Conservation (phyloP, 2,113 vertebrate species). For the Nibea albiflora region DNA sequence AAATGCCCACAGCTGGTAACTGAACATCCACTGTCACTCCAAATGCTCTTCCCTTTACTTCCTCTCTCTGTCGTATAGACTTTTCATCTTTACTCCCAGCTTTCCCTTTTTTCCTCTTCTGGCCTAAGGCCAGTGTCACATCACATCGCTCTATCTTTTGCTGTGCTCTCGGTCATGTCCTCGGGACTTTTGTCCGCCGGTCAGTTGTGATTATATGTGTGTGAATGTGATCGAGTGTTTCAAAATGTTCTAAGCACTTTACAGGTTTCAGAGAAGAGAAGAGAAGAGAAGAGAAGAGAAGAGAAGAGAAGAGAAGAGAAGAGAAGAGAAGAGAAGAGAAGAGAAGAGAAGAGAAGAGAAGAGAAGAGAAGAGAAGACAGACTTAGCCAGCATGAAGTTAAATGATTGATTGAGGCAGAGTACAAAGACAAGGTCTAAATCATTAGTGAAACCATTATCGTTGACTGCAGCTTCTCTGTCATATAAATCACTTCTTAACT, state of each 20-base stretch:
- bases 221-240: not conserved
- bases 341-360: not conserved
- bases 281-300: no score
- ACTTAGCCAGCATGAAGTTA: conserved; percentile 36
- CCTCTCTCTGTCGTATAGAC: conserved; percentile 40
- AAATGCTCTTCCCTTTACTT: conserved; percentile 26
- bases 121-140: conserved; percentile 69
- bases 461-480: conserved; percentile 65
- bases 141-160: conserved; percentile 53
- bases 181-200: conserved; percentile 2
- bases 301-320: not conserved
- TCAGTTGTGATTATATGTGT: conserved; percentile 28
- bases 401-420: conserved; percentile 71
- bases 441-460: conserved; percentile 73
- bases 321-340: not conserved
- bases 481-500: conserved; percentile 75
- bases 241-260: no score
- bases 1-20: conserved; percentile 73
- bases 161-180: not conserved
- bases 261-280: no score
- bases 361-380: conserved; percentile 2
- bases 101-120: conserved; percentile 22
- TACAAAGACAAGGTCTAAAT: conserved; percentile 75
- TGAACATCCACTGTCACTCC: conserved; percentile 62
- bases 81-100: conserved; percentile 37